A percentile compares a stretch with the other conserved stretches of the same genome.
These are phyloP conservation scores for Eumacrocentrus americanus DNA, from an alignment of 2,888 invertebrate species.

Conservation along the genomic window DNA sequence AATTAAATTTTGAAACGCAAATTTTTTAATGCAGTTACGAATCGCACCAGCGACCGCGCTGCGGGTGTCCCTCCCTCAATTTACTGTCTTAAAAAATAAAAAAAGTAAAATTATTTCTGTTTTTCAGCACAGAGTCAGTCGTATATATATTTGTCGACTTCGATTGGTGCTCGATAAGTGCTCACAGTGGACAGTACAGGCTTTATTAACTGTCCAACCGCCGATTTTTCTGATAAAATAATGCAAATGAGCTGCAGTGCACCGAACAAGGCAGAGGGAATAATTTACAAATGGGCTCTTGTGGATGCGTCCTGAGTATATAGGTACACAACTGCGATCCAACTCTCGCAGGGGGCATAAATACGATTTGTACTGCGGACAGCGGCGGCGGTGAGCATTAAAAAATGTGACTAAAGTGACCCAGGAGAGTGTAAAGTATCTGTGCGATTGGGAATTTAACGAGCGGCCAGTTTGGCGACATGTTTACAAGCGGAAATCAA, in stretches of 20 bases:
- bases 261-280: too few relatives aligned
- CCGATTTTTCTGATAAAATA: conserved; percentile 36
- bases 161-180: too few relatives aligned
- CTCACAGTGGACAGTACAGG: too few relatives aligned
- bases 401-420: neutral
- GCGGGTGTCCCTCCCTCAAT: too few relatives aligned
- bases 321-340: neutral
- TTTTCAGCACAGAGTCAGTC: too few relatives aligned
- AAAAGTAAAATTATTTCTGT: too few relatives aligned
- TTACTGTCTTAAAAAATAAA: too few relatives aligned
- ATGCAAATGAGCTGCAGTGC: conserved; percentile 35
- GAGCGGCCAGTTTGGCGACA: neutral
- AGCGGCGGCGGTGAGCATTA: neutral
- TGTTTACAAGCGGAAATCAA: neutral
- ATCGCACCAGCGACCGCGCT: too few relatives aligned
- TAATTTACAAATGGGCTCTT: too few relatives aligned
- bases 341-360: neutral
- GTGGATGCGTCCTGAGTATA: neutral
- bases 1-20: too few relatives aligned
- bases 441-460: neutral
- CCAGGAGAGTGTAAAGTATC: neutral
- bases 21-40: too few relatives aligned
- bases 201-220: conserved; percentile 1
- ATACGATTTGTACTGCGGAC: neutral
- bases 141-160: too few relatives aligned